Evolutionary conservation across 2,113 vertebrate genomes (phyloP).

Genomic region (Melanostigma gelatinosum): DNA sequence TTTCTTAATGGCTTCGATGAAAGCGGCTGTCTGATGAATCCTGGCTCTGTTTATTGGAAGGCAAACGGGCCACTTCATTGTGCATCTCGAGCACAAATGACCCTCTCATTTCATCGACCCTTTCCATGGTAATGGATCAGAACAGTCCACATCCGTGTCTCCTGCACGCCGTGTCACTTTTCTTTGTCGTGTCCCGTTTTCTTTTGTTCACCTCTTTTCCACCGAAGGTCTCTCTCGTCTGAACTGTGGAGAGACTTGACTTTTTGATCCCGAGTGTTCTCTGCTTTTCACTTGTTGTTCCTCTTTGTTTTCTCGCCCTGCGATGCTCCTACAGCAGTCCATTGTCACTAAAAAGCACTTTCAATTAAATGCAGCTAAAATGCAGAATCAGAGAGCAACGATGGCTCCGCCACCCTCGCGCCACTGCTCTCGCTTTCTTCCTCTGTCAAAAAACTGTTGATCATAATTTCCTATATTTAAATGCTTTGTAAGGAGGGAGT

Average conservation of each 20-base stretch:
- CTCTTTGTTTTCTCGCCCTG: neutral
- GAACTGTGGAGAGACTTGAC: neutral
- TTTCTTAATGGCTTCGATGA: constrained; percentile 56
- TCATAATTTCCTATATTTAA: constrained; percentile 20
- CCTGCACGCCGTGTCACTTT: neutral
- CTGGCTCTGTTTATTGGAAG: constrained; percentile 40
- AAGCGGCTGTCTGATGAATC: constrained; percentile 58
- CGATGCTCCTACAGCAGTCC: neutral
- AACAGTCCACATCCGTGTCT: constrained; percentile 9
- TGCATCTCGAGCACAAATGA: constrained; percentile 23
- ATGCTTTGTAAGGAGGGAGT: neutral
- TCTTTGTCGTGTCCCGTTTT: neutral
- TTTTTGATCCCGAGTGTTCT: constrained; percentile 12
- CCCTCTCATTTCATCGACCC: constrained; percentile 20
- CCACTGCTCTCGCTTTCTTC: neutral
- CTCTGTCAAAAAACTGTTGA: constrained; percentile 20
- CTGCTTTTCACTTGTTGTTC: neutral
- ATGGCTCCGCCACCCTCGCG: neutral
- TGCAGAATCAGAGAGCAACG: constrained; percentile 2
- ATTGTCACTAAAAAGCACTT: constrained; percentile 28
- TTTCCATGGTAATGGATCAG: constrained; percentile 40
- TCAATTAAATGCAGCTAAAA: constrained; percentile 30
- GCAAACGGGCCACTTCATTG: constrained; percentile 23
- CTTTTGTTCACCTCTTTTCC: neutral
- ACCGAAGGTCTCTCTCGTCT: neutral